Percentiles rank a stretch among this genome's conserved stretches.
Evolutionary conservation across 2,888 invertebrate species (phyloP).

Genomic region (Orthosia gracilis): DNA sequence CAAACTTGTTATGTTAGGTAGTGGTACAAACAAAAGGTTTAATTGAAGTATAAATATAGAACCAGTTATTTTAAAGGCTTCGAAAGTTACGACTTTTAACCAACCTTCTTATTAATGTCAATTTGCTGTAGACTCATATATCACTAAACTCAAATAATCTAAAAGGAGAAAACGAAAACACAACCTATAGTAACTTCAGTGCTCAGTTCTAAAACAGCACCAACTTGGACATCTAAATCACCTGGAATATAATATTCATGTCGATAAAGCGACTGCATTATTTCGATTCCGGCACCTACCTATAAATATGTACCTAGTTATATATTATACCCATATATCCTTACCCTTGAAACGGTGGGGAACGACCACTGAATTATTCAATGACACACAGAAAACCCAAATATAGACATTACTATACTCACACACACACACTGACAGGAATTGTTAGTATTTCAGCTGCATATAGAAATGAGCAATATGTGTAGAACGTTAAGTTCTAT

Average conservation of each 20-base stretch:
- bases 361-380: constrained; percentile 90
- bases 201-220: constrained; percentile 19
- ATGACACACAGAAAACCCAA: constrained; percentile 89
- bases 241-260: constrained; percentile 72
- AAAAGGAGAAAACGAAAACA: neutral
- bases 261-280: constrained; percentile 79
- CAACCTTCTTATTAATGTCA: neutral
- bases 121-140: neutral
- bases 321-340: constrained; percentile 84
- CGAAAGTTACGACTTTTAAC: neutral
- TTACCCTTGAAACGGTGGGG: constrained; percentile 90
- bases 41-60: constrained; percentile 11
- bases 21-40: constrained; percentile 23
- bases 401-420: constrained; percentile 87
- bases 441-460: constrained; percentile 68
- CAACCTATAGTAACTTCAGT: constrained; percentile 11
- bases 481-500: constrained; percentile 79
- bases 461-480: constrained; percentile 81
- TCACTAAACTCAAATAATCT: neutral
- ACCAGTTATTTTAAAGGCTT: neutral
- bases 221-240: constrained; percentile 62
- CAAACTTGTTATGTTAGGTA: neutral
- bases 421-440: constrained; percentile 77
- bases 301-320: constrained; percentile 76
- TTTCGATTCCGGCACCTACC: constrained; percentile 72